Percentiles rank a stretch among this genome's conserved stretches.
Conservation (phyloP, 2,113 vertebrate species). For the Pontoporia blainvillei region DNA sequence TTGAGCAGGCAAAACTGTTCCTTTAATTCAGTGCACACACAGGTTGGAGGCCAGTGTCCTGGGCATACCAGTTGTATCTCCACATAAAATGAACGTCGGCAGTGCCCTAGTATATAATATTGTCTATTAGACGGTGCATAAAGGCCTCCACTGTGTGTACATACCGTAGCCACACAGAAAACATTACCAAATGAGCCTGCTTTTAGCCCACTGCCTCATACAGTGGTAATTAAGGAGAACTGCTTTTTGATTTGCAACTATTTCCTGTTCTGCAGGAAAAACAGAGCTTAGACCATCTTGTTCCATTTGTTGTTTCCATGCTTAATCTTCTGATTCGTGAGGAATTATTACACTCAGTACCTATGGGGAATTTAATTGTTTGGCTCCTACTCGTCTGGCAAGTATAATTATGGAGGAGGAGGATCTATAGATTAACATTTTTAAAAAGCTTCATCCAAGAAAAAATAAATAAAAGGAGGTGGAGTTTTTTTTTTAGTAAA, state of each 20-base stretch:
- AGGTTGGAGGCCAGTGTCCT: slow-evolving; percentile 78
- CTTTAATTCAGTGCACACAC: slow-evolving; percentile 73
- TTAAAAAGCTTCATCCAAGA: slow-evolving; percentile 55
- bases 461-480: slow-evolving; percentile 61
- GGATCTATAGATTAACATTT: slow-evolving; percentile 73
- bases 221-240: slow-evolving; percentile 88
- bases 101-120: slow-evolving; percentile 81
- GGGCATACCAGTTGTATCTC: slow-evolving; percentile 76
- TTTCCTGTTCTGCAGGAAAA: slow-evolving; percentile 85
- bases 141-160: slow-evolving; percentile 82
- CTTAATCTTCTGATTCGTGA: slow-evolving; percentile 83
- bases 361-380: slow-evolving; percentile 86
- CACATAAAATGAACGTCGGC: slow-evolving; percentile 75
- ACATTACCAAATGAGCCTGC: slow-evolving; percentile 88
- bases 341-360: slow-evolving; percentile 81
- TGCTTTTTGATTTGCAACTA: slow-evolving; percentile 85
- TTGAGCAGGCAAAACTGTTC: slow-evolving; percentile 81
- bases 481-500: slow-evolving; percentile 69
- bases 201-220: slow-evolving; percentile 86
- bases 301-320: slow-evolving; percentile 81
- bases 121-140: slow-evolving; percentile 82
- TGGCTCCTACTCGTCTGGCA: slow-evolving; percentile 79
- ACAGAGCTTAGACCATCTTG: slow-evolving; percentile 83
- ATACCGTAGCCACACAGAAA: slow-evolving; percentile 83
- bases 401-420: slow-evolving; percentile 80